These are phyloP conservation scores for Drosophila robusta DNA, from an alignment of 2,888 invertebrate species.

Conservation along the genomic window DNA sequence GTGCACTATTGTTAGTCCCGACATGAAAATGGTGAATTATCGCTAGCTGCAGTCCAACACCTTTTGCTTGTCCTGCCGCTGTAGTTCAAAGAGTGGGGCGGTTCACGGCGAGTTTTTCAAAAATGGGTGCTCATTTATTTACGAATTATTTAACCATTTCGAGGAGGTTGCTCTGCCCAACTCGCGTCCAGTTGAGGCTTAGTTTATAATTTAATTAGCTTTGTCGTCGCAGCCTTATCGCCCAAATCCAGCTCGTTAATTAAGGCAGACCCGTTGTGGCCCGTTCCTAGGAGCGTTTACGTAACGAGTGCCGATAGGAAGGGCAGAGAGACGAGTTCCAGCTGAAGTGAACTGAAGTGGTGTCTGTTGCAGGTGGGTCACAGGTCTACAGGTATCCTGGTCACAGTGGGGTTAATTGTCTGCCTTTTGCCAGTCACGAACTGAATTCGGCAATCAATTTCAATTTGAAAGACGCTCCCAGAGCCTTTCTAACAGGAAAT, in stretches of 20 bases:
- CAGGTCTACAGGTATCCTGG: constrained; percentile 23
- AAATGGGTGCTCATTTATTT: constrained; percentile 60
- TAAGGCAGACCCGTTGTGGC: constrained; percentile 26
- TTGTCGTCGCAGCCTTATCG: constrained; percentile 62
- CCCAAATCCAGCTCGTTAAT: constrained; percentile 57
- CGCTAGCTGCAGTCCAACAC: constrained; percentile 43
- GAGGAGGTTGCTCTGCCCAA: constrained; percentile 11
- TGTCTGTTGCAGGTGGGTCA: constrained; percentile 61
- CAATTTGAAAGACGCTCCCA: constrained; percentile 45
- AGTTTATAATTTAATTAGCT: constrained; percentile 74
- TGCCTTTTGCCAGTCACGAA: constrained; percentile 68
- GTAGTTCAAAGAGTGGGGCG: constrained; percentile 1
- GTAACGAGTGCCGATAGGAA: constrained; percentile 56
- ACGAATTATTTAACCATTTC: constrained; percentile 62
- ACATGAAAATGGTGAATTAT: constrained; percentile 28
- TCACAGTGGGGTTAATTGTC: constrained; percentile 67
- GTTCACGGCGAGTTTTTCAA: constrained; percentile 27
- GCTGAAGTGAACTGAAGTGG: constrained; percentile 37
- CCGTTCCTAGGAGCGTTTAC: constrained; percentile 38
- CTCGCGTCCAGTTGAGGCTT: constrained; percentile 18
- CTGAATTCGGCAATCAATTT: constrained; percentile 67
- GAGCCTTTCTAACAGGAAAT: constrained; percentile 79
- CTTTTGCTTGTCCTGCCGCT: constrained; percentile 16
- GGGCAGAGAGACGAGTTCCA: not conserved
- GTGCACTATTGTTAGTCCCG: constrained; percentile 22